Percentiles rank a stretch among this genome's conserved stretches.
These are phyloP conservation scores for Pantherophis guttatus DNA, from an alignment of 2,113 vertebrate species.

Conservation along the genomic window DNA sequence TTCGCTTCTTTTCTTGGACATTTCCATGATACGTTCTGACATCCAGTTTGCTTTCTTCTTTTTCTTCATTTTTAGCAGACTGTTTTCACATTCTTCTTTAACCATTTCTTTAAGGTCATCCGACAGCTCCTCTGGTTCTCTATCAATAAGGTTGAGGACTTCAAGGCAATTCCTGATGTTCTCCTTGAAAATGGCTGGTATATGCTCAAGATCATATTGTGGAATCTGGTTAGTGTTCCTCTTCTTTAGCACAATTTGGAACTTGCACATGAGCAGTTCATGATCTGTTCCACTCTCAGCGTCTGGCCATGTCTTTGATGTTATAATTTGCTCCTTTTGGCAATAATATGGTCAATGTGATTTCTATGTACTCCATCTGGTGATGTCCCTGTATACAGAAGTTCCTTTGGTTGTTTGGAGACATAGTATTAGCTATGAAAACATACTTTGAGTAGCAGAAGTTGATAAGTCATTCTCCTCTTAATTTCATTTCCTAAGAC, in stretches of 20 bases:
- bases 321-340: background rate
- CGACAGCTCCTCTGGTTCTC: background rate
- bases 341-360: background rate
- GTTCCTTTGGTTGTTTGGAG: background rate
- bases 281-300: background rate
- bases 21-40: background rate
- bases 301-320: background rate
- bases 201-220: background rate
- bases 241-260: background rate
- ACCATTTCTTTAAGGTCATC: background rate
- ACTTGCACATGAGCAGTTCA: background rate
- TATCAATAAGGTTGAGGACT: background rate
- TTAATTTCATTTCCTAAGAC: background rate
- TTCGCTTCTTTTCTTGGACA: background rate
- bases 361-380: background rate
- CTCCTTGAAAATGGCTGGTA: background rate
- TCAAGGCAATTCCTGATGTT: background rate
- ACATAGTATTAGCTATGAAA: background rate
- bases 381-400: background rate
- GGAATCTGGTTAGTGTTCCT: background rate
- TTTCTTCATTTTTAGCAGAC: background rate
- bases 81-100: background rate
- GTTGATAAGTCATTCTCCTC: background rate
- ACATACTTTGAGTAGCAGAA: background rate
- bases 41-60: background rate